Evolutionary conservation across 2,888 invertebrate genomes (phyloP).

Genomic region (Athalia cordata): DNA sequence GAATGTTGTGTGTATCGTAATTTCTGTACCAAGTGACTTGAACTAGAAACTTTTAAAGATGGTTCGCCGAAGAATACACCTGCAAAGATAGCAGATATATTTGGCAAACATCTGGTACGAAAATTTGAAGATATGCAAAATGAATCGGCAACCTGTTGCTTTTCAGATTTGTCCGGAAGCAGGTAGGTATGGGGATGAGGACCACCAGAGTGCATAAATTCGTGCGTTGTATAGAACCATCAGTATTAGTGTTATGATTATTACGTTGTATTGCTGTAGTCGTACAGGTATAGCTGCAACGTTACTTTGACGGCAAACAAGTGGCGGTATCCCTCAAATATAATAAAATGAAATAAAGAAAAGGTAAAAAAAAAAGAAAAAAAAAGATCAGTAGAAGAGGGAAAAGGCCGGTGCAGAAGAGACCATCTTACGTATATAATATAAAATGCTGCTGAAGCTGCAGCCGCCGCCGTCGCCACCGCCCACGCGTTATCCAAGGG

Average conservation of each 20-base stretch:
- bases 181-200: conserved; percentile 1
- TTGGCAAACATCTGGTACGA: too few relatives aligned
- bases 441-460: not conserved
- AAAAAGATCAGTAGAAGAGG: conserved; percentile 52
- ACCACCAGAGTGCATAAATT: conserved; percentile 8
- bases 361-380: conserved; percentile 50
- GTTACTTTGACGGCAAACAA: conserved; percentile 41
- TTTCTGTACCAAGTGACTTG: too few relatives aligned
- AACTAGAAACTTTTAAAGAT: too few relatives aligned
- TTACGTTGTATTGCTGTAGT: conserved; percentile 20
- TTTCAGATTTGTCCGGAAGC: conserved; percentile 21
- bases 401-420: conserved; percentile 9
- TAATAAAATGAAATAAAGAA: conserved; percentile 44
- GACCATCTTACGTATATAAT: conserved; percentile 6
- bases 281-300: not conserved
- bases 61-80: too few relatives aligned
- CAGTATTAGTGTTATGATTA: conserved; percentile 12
- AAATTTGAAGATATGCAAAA: not conserved
- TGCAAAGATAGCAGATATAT: too few relatives aligned
- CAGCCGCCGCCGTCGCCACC: conserved; percentile 54
- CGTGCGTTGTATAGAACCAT: not conserved
- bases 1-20: too few relatives aligned
- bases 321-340: conserved; percentile 42
- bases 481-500: conserved; percentile 45
- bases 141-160: conserved; percentile 5